These are phyloP conservation scores for Tapirus indicus DNA, from an alignment of 2,797 vertebrate genomes.

Conservation along the genomic window DNA sequence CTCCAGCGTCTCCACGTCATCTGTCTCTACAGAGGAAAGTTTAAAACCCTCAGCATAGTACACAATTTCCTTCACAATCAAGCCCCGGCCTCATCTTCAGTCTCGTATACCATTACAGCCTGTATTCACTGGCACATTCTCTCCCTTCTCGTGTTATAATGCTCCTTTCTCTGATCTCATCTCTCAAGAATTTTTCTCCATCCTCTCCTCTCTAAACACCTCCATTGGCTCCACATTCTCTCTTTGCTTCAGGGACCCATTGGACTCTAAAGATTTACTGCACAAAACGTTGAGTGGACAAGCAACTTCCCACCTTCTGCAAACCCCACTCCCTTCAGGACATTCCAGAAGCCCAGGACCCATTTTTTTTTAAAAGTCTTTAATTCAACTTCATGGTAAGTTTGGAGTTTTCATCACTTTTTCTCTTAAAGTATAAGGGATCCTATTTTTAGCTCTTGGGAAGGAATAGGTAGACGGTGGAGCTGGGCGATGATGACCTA, in stretches of 20 bases:
- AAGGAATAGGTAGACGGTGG: not conserved
- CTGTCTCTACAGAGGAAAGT: not conserved
- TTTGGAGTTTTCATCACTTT: not conserved
- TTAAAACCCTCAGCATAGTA: not conserved
- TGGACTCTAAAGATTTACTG: not conserved
- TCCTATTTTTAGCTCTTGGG: not conserved
- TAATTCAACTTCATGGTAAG: not conserved
- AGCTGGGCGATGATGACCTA: not conserved
- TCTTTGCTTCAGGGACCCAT: not conserved
- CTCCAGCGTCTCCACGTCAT: not conserved
- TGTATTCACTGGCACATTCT: rapidly evolving
- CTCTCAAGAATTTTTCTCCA: not conserved
- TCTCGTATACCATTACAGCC: rapidly evolving
- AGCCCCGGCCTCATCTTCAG: no score
- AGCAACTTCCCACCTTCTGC: not conserved
- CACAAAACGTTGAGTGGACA: not conserved
- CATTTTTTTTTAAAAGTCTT: not conserved
- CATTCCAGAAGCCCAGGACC: not conserved
- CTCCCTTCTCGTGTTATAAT: not conserved
- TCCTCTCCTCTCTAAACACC: not conserved
- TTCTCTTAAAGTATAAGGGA: not conserved
- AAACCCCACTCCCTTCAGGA: not conserved
- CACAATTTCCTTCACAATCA: not conserved
- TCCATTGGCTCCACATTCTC: not conserved
- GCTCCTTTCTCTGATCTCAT: not conserved